Conservation (phyloP, 2,797 vertebrate genomes). For the Semotilus atromaculatus region DNA sequence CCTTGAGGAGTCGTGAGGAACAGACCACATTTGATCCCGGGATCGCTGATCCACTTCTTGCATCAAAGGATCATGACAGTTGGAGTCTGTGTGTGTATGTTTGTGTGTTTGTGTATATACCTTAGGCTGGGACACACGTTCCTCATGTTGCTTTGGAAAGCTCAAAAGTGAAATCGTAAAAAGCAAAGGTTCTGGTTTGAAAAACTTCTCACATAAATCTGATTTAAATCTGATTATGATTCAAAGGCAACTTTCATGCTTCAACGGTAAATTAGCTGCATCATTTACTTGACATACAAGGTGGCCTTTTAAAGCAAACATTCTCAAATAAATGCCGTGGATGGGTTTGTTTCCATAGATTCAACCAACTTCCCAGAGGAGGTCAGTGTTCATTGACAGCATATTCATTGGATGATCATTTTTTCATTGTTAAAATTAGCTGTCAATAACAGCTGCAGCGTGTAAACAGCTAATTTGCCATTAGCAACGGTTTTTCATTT, state of each 20-base stretch:
- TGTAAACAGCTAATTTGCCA: conserved; percentile 33
- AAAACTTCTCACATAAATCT: background rate
- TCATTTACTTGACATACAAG: background rate
- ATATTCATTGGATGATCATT: conserved; percentile 12
- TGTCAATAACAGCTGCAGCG: conserved; percentile 28
- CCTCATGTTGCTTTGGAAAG: background rate
- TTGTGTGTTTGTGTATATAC: conserved; percentile 11
- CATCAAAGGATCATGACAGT: conserved; percentile 45
- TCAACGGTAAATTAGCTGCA: background rate
- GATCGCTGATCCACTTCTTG: conserved; percentile 53
- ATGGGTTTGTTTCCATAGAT: background rate
- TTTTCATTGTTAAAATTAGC: conserved; percentile 25
- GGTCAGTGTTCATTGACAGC: conserved; percentile 19
- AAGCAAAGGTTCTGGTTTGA: conserved; percentile 20
- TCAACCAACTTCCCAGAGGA: background rate
- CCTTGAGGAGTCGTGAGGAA: conserved; percentile 34
- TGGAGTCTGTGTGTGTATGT: conserved; percentile 24
- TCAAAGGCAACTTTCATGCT: background rate
- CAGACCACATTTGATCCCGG: conserved; percentile 49
- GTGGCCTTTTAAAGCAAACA: background rate
- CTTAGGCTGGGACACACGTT: conserved; percentile 17
- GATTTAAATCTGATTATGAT: background rate
- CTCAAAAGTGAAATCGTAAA: conserved; percentile 4
- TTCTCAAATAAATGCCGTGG: background rate
- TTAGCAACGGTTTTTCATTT: conserved; percentile 36